Percentiles rank a stretch among this genome's conserved stretches.
These are phyloP conservation scores for Cantharis rufa DNA, from an alignment of 2,888 invertebrate genomes.

Conservation along the genomic window DNA sequence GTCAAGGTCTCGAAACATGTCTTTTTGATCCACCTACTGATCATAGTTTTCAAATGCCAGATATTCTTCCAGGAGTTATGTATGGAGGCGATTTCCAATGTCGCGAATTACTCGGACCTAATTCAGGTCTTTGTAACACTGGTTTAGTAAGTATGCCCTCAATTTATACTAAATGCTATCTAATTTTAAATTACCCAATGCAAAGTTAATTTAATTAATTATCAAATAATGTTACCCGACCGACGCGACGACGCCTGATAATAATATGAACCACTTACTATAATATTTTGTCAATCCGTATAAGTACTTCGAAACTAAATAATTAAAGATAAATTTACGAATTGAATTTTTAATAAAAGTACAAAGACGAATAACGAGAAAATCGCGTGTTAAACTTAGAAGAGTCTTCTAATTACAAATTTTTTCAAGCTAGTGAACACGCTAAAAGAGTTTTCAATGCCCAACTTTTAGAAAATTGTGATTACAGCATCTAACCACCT, in stretches of 20 bases:
- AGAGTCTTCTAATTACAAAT: slow-evolving; percentile 10
- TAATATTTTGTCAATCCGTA: neutral
- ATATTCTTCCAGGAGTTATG: slow-evolving; percentile 58
- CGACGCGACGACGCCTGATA: neutral
- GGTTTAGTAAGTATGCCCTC: slow-evolving; percentile 44
- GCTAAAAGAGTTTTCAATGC: neutral
- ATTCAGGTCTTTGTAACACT: slow-evolving; percentile 54
- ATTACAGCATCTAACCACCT: neutral
- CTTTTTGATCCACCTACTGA: slow-evolving; percentile 60
- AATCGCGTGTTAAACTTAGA: slow-evolving; percentile 7
- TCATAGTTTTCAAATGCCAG: slow-evolving; percentile 43
- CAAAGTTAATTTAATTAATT: neutral
- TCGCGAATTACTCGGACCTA: slow-evolving; percentile 57
- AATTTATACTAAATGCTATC: neutral
- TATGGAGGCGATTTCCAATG: slow-evolving; percentile 64
- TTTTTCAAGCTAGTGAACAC: slow-evolving; percentile 5
- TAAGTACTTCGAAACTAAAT: neutral
- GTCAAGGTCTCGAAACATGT: slow-evolving; percentile 62
- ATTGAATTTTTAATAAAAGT: slow-evolving; percentile 13
- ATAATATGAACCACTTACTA: neutral
- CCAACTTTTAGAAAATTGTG: neutral
- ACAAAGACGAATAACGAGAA: slow-evolving; percentile 9
- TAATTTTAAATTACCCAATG: neutral
- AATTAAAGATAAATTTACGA: neutral
- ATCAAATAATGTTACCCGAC: too few relatives aligned